Conservation (phyloP, 2,113 vertebrate genomes). For the Sciurus niger region DNA sequence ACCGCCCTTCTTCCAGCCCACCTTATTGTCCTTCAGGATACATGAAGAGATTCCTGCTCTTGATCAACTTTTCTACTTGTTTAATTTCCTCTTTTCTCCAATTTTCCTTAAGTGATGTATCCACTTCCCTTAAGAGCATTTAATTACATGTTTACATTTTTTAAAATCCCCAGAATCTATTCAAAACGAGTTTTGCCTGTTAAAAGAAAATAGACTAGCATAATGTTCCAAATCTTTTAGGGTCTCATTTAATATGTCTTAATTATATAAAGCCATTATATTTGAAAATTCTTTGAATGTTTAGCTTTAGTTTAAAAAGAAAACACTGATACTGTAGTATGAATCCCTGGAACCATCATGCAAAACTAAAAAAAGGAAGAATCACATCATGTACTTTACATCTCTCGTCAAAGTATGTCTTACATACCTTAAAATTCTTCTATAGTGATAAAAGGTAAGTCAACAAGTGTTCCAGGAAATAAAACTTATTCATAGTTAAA, state of each 20-base stretch:
- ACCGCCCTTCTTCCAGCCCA: background rate
- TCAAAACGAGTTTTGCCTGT: background rate
- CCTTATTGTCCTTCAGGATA: background rate
- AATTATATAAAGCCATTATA: background rate
- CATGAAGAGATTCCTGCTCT: background rate
- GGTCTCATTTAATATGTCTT: background rate
- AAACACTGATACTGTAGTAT: background rate
- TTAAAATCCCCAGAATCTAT: background rate
- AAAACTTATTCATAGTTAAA: conserved; percentile 62
- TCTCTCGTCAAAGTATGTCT: background rate
- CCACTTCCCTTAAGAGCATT: background rate
- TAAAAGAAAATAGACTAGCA: conserved; percentile 9
- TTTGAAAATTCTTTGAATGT: conserved; percentile 9
- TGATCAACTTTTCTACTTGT: conserved; percentile 12
- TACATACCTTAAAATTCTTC: background rate
- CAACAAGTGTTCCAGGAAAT: background rate
- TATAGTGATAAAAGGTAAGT: background rate
- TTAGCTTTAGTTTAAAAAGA: conserved; percentile 22
- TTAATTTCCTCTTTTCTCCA: background rate
- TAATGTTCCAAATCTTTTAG: background rate
- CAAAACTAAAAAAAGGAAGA: background rate
- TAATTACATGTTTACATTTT: background rate
- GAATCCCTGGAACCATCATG: background rate
- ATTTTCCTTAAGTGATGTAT: background rate
- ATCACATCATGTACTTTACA: background rate